Evolutionary conservation across 2,113 vertebrate genomes (phyloP).

Genomic region (Coregonus clupeaformis): DNA sequence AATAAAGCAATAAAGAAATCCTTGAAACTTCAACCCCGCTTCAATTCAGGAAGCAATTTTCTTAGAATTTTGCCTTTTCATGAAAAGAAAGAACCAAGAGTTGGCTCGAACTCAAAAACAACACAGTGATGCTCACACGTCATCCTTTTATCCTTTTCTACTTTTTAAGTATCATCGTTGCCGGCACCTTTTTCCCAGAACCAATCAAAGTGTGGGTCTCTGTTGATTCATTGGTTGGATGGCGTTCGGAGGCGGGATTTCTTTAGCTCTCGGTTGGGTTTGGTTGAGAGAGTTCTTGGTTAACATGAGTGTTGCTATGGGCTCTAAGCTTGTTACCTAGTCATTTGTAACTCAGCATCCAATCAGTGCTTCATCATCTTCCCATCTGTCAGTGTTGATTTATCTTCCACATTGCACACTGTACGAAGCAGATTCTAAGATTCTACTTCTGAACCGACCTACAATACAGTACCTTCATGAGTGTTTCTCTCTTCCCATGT

Average conservation of each 20-base stretch:
- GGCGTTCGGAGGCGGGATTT: neutral
- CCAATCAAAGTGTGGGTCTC: neutral
- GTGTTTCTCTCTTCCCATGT: neutral
- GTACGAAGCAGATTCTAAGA: slow-evolving; percentile 51
- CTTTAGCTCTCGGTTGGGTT: neutral
- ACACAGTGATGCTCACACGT: slow-evolving; percentile 8
- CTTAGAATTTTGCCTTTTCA: slow-evolving; percentile 40
- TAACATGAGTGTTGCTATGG: slow-evolving; percentile 1
- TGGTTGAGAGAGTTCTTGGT: neutral
- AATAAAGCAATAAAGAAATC: slow-evolving; percentile 39
- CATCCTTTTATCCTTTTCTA: neutral
- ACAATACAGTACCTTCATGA: too few relatives aligned
- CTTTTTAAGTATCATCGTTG: neutral
- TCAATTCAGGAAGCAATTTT: slow-evolving; percentile 65
- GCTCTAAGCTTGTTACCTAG: slow-evolving; percentile 20
- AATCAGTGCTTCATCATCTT: slow-evolving; percentile 48
- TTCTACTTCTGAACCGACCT: slow-evolving; percentile 28
- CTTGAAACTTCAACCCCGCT: slow-evolving; percentile 30
- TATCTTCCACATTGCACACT: slow-evolving; percentile 37
- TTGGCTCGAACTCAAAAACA: slow-evolving; percentile 28
- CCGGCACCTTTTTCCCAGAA: neutral
- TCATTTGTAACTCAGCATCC: slow-evolving; percentile 33
- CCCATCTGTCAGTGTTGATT: slow-evolving; percentile 55
- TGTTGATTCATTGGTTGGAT: neutral
- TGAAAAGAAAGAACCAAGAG: slow-evolving; percentile 3